A percentile compares a stretch with the other conserved stretches of the same genome.
phyloP scores from a whole-genome alignment of 2,797 vertebrate species.

The Microchirus variegatus region DNA sequence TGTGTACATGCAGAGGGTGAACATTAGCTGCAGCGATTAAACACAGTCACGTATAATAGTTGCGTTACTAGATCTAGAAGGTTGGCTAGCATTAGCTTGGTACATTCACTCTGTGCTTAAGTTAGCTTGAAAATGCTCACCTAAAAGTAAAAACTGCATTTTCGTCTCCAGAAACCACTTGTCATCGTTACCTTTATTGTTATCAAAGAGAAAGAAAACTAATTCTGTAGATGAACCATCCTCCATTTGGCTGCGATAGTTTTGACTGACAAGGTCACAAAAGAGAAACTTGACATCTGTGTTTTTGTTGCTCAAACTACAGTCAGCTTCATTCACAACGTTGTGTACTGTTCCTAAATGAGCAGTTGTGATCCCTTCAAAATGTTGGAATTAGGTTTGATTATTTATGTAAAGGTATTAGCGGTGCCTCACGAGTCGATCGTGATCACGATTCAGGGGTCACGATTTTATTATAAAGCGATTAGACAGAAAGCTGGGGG shows the following conservation, averaged over 20 bases:
- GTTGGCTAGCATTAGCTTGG: conserved; percentile 24
- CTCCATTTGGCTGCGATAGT: not conserved
- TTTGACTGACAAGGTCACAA: conserved; percentile 34
- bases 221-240: rapidly evolving
- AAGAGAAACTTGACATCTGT: not conserved
- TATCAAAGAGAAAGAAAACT: rapidly evolving
- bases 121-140: not conserved
- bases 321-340: not conserved
- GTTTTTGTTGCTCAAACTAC: not conserved
- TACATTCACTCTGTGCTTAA: not conserved
- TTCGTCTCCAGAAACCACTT: not conserved
- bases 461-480: no score
- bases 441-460: no score
- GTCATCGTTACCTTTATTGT: not conserved
- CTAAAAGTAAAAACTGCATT: rapidly evolving
- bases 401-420: no score
- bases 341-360: no score
- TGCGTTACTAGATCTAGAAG: not conserved
- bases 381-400: not conserved
- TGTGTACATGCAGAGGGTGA: not conserved
- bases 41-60: not conserved
- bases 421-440: no score
- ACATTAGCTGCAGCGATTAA: no score
- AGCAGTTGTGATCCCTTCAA: rapidly evolving
- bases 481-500: no score